Evolutionary conservation across 1,140 invertebrate species (phyloP).

Genomic region (Phymorhynchus buccinoides): DNA sequence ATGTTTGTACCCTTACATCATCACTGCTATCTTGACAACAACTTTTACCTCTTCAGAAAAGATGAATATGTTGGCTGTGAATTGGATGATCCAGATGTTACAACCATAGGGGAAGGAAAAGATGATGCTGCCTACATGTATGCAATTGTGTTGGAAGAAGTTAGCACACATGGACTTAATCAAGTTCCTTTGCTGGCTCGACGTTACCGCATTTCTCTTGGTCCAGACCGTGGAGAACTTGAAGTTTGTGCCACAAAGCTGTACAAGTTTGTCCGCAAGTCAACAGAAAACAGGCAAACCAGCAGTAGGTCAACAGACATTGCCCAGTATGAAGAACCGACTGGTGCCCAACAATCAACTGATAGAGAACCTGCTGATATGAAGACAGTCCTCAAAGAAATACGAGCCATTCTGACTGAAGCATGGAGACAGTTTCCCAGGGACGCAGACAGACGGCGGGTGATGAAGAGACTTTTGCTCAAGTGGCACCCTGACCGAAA

Average conservation of each 20-base stretch:
- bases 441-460: slow-evolving; percentile 57
- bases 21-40: slow-evolving; percentile 54
- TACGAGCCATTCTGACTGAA: slow-evolving; percentile 50
- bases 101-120: not conserved
- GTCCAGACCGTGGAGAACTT: slow-evolving; percentile 41
- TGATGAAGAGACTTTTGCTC: slow-evolving; percentile 63
- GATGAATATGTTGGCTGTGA: slow-evolving; percentile 59
- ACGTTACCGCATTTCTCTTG: slow-evolving; percentile 54
- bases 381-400: slow-evolving; percentile 45
- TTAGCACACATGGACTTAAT: slow-evolving; percentile 18
- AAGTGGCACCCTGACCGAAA: slow-evolving; percentile 72
- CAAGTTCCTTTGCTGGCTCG: slow-evolving; percentile 28
- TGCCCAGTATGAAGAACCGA: not conserved
- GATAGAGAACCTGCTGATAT: too few relatives aligned
- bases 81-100: slow-evolving; percentile 50
- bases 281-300: not conserved
- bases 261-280: slow-evolving; percentile 33
- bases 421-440: slow-evolving; percentile 47
- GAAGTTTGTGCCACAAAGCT: slow-evolving; percentile 52
- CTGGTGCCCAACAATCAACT: not conserved
- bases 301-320: not conserved
- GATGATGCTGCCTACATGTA: slow-evolving; percentile 50
- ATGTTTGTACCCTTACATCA: slow-evolving; percentile 47
- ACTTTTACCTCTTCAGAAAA: slow-evolving; percentile 47
- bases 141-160: slow-evolving; percentile 50